Conservation (phyloP, 1,140 invertebrate species). For the Drosophila equinoxialis region DNA sequence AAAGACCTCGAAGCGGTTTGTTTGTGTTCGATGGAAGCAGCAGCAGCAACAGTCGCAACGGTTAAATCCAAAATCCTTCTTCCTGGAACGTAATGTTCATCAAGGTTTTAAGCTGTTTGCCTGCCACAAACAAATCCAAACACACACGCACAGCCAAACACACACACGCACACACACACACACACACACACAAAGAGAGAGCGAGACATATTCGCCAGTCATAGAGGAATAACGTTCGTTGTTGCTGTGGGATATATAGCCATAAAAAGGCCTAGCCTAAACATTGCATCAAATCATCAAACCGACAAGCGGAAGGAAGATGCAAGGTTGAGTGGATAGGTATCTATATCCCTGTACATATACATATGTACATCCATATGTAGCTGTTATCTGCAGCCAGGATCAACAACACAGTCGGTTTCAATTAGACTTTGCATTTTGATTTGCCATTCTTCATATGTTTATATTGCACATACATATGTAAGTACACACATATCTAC, state of each 20-base stretch:
- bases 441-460: constrained; percentile 32
- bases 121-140: constrained; percentile 50
- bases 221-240: neutral
- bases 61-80: constrained; percentile 36
- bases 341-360: neutral
- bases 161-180: constrained; percentile 1
- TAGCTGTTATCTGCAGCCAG: constrained; percentile 16
- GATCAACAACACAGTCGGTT: constrained; percentile 55
- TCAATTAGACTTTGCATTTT: constrained; percentile 56
- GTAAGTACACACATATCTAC: neutral
- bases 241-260: constrained; percentile 41
- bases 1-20: constrained; percentile 64
- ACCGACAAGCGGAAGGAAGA: constrained; percentile 22
- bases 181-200: neutral
- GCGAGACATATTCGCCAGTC: neutral
- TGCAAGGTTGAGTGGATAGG: neutral
- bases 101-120: constrained; percentile 78
- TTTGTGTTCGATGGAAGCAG: constrained; percentile 44
- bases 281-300: constrained; percentile 64
- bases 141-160: constrained; percentile 27
- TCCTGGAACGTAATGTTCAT: constrained; percentile 61
- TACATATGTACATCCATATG: neutral
- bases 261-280: constrained; percentile 61
- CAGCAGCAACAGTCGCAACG: constrained; percentile 11
- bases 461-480: neutral